A percentile compares a stretch with the other conserved stretches of the same genome.
phyloP scores from a whole-genome alignment of 1,140 invertebrate genomes.

The Bombus waltoni region DNA sequence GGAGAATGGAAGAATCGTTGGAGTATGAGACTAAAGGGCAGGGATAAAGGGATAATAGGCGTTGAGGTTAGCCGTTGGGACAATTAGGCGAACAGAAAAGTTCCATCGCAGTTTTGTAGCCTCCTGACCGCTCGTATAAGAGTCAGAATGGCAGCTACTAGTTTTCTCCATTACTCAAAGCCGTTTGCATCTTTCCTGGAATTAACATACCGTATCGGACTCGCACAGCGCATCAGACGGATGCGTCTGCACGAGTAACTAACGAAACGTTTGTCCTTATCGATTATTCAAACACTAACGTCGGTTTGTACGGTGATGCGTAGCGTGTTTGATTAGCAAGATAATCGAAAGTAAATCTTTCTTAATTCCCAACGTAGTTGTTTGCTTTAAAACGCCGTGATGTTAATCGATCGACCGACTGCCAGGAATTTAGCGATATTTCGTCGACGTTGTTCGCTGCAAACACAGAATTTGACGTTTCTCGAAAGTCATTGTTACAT shows the following conservation, averaged over 20 bases:
- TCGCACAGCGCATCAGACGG: background rate
- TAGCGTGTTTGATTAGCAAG: background rate
- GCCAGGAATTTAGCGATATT: background rate
- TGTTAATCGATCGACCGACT: background rate
- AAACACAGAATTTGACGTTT: background rate
- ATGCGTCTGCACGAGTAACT: background rate
- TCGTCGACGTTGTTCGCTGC: background rate
- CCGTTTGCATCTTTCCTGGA: slow-evolving; percentile 11
- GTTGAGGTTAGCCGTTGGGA: slow-evolving; percentile 62
- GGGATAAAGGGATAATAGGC: slow-evolving; percentile 31
- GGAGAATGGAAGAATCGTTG: background rate
- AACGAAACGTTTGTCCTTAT: slow-evolving; percentile 14
- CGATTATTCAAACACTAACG: background rate
- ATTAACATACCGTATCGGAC: slow-evolving; percentile 54
- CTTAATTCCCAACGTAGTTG: background rate
- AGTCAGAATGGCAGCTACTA: slow-evolving; percentile 64
- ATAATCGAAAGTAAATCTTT: background rate
- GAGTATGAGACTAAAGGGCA: background rate
- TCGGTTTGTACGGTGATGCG: background rate
- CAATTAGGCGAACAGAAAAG: slow-evolving; percentile 69
- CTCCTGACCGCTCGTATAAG: slow-evolving; percentile 47
- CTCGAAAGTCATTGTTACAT: background rate
- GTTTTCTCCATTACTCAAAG: slow-evolving; percentile 65
- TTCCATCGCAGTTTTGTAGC: slow-evolving; percentile 57
- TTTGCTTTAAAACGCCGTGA: too few relatives aligned